Conservation (phyloP, 2,888 invertebrate genomes). For the Diadromus collaris region DNA sequence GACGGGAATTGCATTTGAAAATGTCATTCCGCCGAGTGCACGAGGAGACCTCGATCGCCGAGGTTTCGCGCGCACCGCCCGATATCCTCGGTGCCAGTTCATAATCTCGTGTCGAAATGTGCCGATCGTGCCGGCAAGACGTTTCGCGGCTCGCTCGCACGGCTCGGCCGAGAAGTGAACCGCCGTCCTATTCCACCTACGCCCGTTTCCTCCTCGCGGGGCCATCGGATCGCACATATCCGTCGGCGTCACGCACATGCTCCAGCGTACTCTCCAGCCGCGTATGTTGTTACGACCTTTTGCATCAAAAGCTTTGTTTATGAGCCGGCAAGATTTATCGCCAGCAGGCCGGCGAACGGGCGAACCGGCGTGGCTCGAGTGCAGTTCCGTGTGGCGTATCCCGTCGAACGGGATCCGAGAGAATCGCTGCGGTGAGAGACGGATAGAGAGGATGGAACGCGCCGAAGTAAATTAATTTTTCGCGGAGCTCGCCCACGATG, state of each 20-base stretch:
- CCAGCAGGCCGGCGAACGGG: slow-evolving; percentile 67
- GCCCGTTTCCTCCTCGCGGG: slow-evolving; percentile 39
- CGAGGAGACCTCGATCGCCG: slow-evolving; percentile 21
- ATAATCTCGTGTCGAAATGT: slow-evolving; percentile 43
- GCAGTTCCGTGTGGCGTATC: slow-evolving; percentile 42
- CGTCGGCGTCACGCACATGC: slow-evolving; percentile 78
- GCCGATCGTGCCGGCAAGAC: slow-evolving; percentile 60
- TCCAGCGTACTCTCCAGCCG: slow-evolving; percentile 63
- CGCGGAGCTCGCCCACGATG: slow-evolving; percentile 49
- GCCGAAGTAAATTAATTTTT: slow-evolving; percentile 70
- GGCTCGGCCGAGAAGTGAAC: slow-evolving; percentile 21
- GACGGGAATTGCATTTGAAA: slow-evolving; percentile 29
- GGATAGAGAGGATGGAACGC: slow-evolving; percentile 41
- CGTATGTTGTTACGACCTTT: slow-evolving; percentile 71
- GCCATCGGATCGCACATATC: slow-evolving; percentile 59
- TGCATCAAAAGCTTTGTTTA: slow-evolving; percentile 79
- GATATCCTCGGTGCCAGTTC: slow-evolving; percentile 13
- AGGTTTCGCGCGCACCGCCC: slow-evolving; percentile 37
- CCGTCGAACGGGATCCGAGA: slow-evolving; percentile 42
- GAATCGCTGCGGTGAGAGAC: slow-evolving; percentile 37
- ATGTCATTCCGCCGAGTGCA: slow-evolving; percentile 29
- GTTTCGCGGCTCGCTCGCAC: slow-evolving; percentile 56
- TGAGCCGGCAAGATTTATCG: slow-evolving; percentile 76
- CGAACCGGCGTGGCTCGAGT: slow-evolving; percentile 23
- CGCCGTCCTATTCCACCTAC: slow-evolving; percentile 58